Conservation (phyloP, 1,140 invertebrate species). For the Bombus consobrinus region DNA sequence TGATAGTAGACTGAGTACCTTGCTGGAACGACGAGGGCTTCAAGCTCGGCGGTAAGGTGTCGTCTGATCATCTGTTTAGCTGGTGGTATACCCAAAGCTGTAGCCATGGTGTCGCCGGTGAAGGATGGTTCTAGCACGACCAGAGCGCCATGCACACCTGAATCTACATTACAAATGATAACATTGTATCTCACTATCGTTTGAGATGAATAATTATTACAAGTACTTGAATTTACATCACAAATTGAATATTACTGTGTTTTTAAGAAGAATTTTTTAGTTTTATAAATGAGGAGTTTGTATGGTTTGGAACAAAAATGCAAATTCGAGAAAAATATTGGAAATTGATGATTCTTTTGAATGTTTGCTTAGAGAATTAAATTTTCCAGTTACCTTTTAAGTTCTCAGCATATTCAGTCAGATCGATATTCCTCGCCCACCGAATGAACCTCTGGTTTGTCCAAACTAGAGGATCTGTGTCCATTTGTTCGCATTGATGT, state of each 20-base stretch:
- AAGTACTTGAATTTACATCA: too few relatives aligned
- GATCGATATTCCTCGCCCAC: conserved; percentile 96
- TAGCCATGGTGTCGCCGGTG: conserved; percentile 96
- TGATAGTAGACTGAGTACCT: conserved; percentile 87
- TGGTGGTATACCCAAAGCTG: conserved; percentile 94
- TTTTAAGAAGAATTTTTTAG: too few relatives aligned
- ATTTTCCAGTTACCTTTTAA: conserved; percentile 89
- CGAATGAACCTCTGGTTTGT: conserved; percentile 96
- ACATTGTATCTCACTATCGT: background rate
- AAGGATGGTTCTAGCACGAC: conserved; percentile 96
- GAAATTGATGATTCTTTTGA: too few relatives aligned
- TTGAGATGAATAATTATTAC: too few relatives aligned
- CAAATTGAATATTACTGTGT: too few relatives aligned
- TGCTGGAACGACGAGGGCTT: conserved; percentile 94
- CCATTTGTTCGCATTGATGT: conserved; percentile 93
- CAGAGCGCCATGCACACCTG: conserved; percentile 95
- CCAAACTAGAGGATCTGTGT: conserved; percentile 96
- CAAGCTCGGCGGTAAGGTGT: conserved; percentile 94
- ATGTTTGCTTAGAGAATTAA: background rate
- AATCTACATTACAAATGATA: conserved; percentile 84
- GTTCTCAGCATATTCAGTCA: conserved; percentile 96
- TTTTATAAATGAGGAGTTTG: too few relatives aligned
- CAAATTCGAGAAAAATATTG: too few relatives aligned
- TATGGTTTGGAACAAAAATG: too few relatives aligned
- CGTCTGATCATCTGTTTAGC: conserved; percentile 96